Evolutionary conservation across 2,113 vertebrate genomes (phyloP), one percentile per base, ranked within the genome.

Genomic region (Canis aureus): DNA sequence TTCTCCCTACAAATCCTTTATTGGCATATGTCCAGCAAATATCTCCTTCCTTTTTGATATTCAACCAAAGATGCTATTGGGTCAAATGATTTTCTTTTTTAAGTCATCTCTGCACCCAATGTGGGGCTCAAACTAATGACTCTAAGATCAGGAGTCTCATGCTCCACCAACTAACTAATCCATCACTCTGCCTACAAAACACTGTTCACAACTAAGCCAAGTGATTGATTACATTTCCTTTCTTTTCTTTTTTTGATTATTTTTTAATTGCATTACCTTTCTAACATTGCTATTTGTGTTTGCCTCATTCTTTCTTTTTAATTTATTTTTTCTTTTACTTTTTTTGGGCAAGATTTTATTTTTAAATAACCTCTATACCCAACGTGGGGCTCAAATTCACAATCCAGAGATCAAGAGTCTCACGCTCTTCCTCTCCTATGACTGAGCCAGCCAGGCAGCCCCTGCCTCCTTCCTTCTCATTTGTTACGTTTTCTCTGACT

Each of bases 41-140:
- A 53, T 49, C 10, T 67, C 94, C 67, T 82, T 96, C 29, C 17
- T 51, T 84, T 74, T 73, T 94, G 64, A 94, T 86, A 79, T n/a
- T 84, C 53, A 69, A 62, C 16, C 59, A 78, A 60, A 59, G 51
- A 73, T 17, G 27, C 32, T 83, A n/a, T 67, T 32, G 22, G 49
- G 76, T 82, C 66, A 22, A 19, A 27, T 20, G 17, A 25, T 87
- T 22, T 66, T 66, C 64, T 66, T 32, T 27, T 51, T 66, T 66
- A 66, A 66, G 64, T 66, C 29, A 15, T 29, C 64, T 32, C 64
- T 66, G 5, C 64, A 66, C 29, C 64, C 64, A 66, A 16, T 12
- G 5, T 66, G 27, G 5, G 64, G 29, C 64, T 66, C 29, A 66
- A 13, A 66, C 29, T 67, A 35, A 23, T 19, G 35, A 38, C 35